Base-by-base conservation (phyloP, 2,888 invertebrate genomes). In the Aspidiotus destructor region DNA sequence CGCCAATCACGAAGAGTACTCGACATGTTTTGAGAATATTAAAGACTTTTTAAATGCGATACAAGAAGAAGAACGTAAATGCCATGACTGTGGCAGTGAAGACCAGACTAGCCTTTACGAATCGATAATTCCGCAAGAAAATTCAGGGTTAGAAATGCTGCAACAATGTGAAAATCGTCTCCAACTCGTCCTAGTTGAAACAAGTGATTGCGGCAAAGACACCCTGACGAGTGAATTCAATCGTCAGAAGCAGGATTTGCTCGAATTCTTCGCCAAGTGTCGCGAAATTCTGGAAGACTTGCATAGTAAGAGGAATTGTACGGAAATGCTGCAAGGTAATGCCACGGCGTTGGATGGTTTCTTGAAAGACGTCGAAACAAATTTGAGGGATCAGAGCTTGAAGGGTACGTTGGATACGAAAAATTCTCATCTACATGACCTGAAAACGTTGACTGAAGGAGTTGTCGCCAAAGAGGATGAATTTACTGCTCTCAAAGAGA, bases 331-430 rank as follows among this genome's bases (percentile, higher is more conserved):
- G 10, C 42, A 65, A 74, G 84, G 84, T 61, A 82, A 86, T 17
- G 83, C 92, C 44, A 88, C 91, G 72, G 84, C 84, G 69, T 80
- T 95, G 2, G 88, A 88, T 74, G 82, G 84, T 61, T 96, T 95
- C 95, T 81, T 92, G 62, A 91, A 89, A 76, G 82, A 86, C 63
- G 89, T 89, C 75, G 95, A 96, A 78, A 83, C 83, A 62, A 86
- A 88, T 75, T 84, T 94, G 0, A 89, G 93, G 77, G 92, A 93
- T 76, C 92, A 92, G 77, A 89, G 90, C 72, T 81, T 94, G 2
- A 91, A 90, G 77, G 92, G 86, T 75, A 89, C 87, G 6, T 84
- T 90, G 44, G 89, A 89, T 73, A 84, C 90, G 2, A 96, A 96
- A 78, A 81, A 84, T 71, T 81, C 82, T 9, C 89, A 93, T 77